Conservation (phyloP, 2,888 invertebrate genomes). For the Allophyes oxyacanthae region DNA sequence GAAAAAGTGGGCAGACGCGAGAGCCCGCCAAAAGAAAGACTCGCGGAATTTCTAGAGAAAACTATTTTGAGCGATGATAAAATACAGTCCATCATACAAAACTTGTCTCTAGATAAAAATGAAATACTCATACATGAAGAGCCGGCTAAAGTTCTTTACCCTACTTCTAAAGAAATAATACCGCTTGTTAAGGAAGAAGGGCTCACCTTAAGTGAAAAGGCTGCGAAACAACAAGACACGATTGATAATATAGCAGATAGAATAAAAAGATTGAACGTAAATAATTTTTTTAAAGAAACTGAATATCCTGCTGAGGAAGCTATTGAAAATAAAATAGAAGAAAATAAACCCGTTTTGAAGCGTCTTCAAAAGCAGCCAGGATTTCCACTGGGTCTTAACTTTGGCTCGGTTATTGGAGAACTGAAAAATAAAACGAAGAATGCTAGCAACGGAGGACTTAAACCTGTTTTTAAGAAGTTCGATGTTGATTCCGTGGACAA, state of each 20-base stretch:
- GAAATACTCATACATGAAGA: constrained; percentile 62
- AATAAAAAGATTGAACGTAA: constrained; percentile 64
- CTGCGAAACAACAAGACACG: constrained; percentile 64
- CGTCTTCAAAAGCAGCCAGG: constrained; percentile 79
- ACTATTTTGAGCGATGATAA: constrained; percentile 83
- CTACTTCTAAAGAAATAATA: constrained; percentile 54
- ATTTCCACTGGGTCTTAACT: constrained; percentile 77
- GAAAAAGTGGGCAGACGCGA: constrained; percentile 70
- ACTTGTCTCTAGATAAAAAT: constrained; percentile 77
- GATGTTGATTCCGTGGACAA: constrained; percentile 73
- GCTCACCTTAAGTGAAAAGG: constrained; percentile 65
- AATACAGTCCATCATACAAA: constrained; percentile 83
- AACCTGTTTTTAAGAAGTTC: constrained; percentile 85
- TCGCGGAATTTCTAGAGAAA: constrained; percentile 83
- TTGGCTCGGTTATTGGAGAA: constrained; percentile 85
- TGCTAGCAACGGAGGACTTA: constrained; percentile 74
- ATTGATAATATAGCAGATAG: constrained; percentile 73
- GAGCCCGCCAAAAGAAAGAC: constrained; percentile 83
- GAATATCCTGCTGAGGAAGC: constrained; percentile 34
- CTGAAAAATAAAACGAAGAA: constrained; percentile 82
- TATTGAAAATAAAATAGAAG: constrained; percentile 49
- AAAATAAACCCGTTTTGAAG: constrained; percentile 71
- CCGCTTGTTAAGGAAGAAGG: constrained; percentile 54
- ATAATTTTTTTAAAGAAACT: constrained; percentile 42
- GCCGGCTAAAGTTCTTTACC: constrained; percentile 49